Conservation (phyloP, 2,113 vertebrate species). For the Phainopepla nitens region DNA sequence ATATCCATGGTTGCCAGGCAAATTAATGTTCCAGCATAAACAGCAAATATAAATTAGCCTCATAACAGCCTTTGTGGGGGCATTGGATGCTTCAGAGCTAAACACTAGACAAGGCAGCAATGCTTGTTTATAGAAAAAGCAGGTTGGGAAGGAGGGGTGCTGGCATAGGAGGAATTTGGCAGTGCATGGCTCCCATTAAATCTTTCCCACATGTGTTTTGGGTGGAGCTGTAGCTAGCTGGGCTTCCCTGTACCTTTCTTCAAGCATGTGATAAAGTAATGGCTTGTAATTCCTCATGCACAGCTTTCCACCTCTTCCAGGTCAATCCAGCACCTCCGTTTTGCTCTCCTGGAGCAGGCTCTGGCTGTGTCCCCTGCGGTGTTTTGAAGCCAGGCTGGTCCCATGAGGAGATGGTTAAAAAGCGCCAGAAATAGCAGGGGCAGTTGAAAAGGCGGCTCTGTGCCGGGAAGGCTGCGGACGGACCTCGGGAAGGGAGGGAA, state of each 20-base stretch:
- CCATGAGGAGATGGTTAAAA: background rate
- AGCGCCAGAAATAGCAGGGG: background rate
- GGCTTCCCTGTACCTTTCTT: background rate
- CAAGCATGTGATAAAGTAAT: background rate
- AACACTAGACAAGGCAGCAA: background rate
- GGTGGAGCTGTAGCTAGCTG: background rate
- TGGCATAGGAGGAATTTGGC: background rate
- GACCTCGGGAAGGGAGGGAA: background rate
- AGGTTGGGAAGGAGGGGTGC: background rate
- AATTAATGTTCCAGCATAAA: background rate
- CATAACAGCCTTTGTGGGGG: background rate
- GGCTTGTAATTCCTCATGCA: background rate
- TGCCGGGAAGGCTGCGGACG: background rate
- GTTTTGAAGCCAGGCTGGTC: background rate
- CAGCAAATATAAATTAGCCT: background rate
- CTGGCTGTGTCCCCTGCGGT: background rate
- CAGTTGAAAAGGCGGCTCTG: conserved; percentile 8
- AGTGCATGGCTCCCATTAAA: background rate
- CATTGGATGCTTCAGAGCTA: background rate
- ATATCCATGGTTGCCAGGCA: background rate
- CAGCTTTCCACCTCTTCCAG: background rate
- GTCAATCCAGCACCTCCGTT: background rate
- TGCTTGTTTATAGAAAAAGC: background rate
- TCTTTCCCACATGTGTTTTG: background rate
- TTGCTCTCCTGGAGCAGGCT: background rate